phyloP scores from a whole-genome alignment of 2,797 vertebrate genomes.

The Sylvilagus floridanus region DNA sequence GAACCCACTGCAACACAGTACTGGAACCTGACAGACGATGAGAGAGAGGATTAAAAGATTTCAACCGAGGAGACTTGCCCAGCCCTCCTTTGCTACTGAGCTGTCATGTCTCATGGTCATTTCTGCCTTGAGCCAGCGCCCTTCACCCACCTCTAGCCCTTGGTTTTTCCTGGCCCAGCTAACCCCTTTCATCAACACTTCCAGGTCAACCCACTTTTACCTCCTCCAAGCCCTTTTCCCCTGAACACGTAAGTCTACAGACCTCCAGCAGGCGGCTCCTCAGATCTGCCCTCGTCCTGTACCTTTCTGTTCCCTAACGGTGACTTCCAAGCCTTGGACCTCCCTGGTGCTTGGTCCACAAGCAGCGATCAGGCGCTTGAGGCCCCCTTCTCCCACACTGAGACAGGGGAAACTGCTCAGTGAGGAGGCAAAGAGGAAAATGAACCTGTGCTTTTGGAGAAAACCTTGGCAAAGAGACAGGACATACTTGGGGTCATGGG shows the following conservation, averaged over 20 bases:
- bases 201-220: background rate
- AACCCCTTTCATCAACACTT: background rate
- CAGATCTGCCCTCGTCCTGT: background rate
- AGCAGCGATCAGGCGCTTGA: background rate
- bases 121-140: background rate
- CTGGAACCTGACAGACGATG: slow-evolving; percentile 92
- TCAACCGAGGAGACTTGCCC: rapidly evolving
- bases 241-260: background rate
- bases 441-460: background rate
- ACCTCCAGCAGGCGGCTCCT: background rate
- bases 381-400: background rate
- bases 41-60: background rate
- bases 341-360: background rate
- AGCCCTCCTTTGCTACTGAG: background rate
- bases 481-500: slow-evolving; percentile 96
- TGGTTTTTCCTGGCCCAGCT: background rate
- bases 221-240: background rate
- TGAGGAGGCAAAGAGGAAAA: background rate
- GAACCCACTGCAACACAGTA: slow-evolving; percentile 95
- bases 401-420: background rate
- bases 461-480: background rate
- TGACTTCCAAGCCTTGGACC: background rate
- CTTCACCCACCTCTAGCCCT: background rate
- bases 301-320: background rate
- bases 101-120: background rate